These are phyloP conservation scores for Apotomis turbidana DNA, from an alignment of 2,888 invertebrate genomes.

Conservation along the genomic window DNA sequence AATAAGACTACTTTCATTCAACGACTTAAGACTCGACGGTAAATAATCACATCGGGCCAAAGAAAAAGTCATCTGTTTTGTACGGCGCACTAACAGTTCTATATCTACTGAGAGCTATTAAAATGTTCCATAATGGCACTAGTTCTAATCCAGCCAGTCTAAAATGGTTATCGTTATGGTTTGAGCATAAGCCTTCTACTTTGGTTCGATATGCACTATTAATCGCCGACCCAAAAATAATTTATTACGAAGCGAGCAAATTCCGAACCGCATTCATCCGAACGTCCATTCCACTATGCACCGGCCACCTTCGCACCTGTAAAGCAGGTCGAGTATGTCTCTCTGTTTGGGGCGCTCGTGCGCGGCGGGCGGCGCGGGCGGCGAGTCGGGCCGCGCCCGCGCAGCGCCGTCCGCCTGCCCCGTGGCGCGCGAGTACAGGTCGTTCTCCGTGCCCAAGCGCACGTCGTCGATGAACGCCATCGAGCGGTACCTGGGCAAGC, in stretches of 20 bases:
- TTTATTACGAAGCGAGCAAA: background rate
- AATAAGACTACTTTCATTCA: too few species aligned
- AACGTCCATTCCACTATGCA: slow-evolving; percentile 29
- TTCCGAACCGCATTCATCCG: slow-evolving; percentile 9
- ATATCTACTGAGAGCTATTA: too few species aligned
- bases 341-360: slow-evolving; percentile 48
- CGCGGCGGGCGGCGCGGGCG: slow-evolving; percentile 45
- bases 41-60: too few species aligned
- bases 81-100: too few species aligned
- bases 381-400: slow-evolving; percentile 59
- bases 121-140: too few species aligned
- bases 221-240: too few species aligned
- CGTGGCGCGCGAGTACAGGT: slow-evolving; percentile 69
- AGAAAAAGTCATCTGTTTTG: too few species aligned
- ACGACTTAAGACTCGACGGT: too few species aligned
- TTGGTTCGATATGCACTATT: too few species aligned
- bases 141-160: too few species aligned
- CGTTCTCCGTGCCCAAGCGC: slow-evolving; percentile 72
- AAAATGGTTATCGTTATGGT: too few species aligned
- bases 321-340: slow-evolving; percentile 70
- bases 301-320: slow-evolving; percentile 53
- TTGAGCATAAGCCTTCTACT: too few species aligned
- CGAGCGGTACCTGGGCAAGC: slow-evolving; percentile 80
- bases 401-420: slow-evolving; percentile 60
- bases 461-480: slow-evolving; percentile 79